Base-by-base conservation (phyloP, 1,140 invertebrate genomes). In the Drosophila nasuta region DNA sequence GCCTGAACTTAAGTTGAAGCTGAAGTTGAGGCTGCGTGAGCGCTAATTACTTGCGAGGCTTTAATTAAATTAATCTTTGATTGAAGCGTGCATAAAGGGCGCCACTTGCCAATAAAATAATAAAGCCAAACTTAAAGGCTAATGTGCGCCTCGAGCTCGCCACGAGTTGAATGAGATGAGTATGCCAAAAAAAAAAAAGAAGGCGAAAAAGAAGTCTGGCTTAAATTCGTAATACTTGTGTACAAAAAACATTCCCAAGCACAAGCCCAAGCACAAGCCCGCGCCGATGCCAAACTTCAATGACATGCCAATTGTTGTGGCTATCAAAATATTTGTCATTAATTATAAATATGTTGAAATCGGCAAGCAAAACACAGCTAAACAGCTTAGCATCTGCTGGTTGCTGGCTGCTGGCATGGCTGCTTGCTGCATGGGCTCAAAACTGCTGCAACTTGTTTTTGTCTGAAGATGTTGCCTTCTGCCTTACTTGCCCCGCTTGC, bases 301-400 rank as follows among this genome's bases (percentile, higher is more conserved):
- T 86, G 82, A 82, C 69, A 88, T 82, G 77, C 77, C 83, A 88
- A 82, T 77, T 85, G 82, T 83, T 86, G 78, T 80, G 57, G 69
- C 85, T 89, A 83, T 80, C 77, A 87, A 87, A 87, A 87, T 83
- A 83, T 71, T 87, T 78, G 83, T 86, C 83, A 87, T 89, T 87
- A 87, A 87, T 87, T 87, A 87, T 87, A 89, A 87, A 87, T 89
- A 83, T 87, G 83, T 87, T 87, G 83, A 87, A 87, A 87, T 81
- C 73, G 70, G 73, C 80, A 70, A 41, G 28, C 60, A 49, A 45
- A 58, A 45, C 51, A 41, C 59, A 85, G 70, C 75, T 35, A 68
- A 75, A 67, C 79, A 62, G 71, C 70, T 74, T 64, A 82, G 70
- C 80, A 79, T 82, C 79, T 82, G 78, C 76, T 38, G 35, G 35